Evolutionary conservation across 2,888 invertebrate genomes (phyloP), one percentile per base, ranked within the genome.

Genomic region (Anorthoa munda): DNA sequence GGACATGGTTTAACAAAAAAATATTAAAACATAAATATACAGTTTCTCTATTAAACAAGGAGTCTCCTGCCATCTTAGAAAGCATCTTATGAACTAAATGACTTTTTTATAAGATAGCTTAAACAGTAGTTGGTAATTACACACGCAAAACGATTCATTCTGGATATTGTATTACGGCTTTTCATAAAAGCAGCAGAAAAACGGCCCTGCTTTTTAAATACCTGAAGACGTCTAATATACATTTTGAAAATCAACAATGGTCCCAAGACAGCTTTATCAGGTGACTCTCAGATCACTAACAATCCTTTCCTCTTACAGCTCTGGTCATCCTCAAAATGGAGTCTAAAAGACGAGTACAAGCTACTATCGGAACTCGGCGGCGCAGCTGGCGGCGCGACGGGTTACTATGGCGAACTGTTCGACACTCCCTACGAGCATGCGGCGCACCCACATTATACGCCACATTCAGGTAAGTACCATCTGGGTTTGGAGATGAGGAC

Each of bases 291-390:
- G 23, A 66, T 12, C 9, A 66, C 53, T 67, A n/a, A 71, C 9
- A 9, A 3, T 15, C 0, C 3, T 23, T n/a, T 15, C 21, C 31
- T 15, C 90, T 87, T 96, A 0, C 91, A 98, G 98, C 97, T 98
- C 77, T 98, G 98, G 98, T 98, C 98, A 82, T 98, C 98, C 97
- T 98, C 98, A 81, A 99, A 99, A 96, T 98, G 98, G 98, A 98
- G 98, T 94, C 97, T 98, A 91, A 98, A 99, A 94, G 98, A 99
- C 94, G 98, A 98, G 92, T 98, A 98, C 96, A 98, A 98, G 95
- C 95, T 98, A 66, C 95, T 98, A 81, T 98, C 98, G 64, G 98
- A 98, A 93, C 96, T 98, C 63, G 98, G 98, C 17, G 95, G 93
- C 51, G 94, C 93, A 45, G 96, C 95, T 23, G 93, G 94, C 7